phyloP scores from a whole-genome alignment of 1,140 invertebrate genomes.

The Drosophila auraria region DNA sequence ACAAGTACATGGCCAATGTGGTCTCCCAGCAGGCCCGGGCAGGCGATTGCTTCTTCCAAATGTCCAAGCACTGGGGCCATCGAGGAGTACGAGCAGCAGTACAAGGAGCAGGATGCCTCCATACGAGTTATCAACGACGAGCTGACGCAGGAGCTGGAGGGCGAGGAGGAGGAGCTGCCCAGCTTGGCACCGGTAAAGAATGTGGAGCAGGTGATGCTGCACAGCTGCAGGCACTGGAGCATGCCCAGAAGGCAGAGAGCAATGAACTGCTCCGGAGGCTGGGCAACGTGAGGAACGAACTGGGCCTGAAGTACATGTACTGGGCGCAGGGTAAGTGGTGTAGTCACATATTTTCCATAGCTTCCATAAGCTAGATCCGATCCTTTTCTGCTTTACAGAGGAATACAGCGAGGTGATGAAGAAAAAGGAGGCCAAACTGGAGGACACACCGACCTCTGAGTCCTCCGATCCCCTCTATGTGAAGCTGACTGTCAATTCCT shows the following conservation, averaged over 20 bases:
- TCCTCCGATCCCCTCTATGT: slow-evolving; percentile 61
- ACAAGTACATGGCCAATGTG: slow-evolving; percentile 87
- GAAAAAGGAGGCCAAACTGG: slow-evolving; percentile 20
- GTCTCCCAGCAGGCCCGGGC: slow-evolving; percentile 88
- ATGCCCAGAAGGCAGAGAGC: slow-evolving; percentile 57
- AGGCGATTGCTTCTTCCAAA: slow-evolving; percentile 92
- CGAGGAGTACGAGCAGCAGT: slow-evolving; percentile 86
- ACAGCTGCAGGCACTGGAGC: slow-evolving; percentile 87
- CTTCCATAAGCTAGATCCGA: no score
- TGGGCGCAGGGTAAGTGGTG: slow-evolving; percentile 86
- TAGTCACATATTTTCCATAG: no score
- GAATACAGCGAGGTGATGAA: slow-evolving; percentile 70
- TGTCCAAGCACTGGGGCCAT: slow-evolving; percentile 90
- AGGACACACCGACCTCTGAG: neutral
- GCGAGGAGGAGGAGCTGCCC: slow-evolving; percentile 50
- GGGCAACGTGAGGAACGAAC: slow-evolving; percentile 94
- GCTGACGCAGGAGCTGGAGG: slow-evolving; percentile 84
- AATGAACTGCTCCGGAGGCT: slow-evolving; percentile 88
- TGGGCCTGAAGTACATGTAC: slow-evolving; percentile 93
- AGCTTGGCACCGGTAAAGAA: slow-evolving; percentile 84
- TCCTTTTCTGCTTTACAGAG: slow-evolving; percentile 39
- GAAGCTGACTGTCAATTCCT: slow-evolving; percentile 85
- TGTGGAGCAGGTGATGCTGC: slow-evolving; percentile 88
- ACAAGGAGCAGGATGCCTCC: slow-evolving; percentile 85
- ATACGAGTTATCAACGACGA: slow-evolving; percentile 86